These are phyloP conservation scores for Drosophila lutescens DNA, from an alignment of 2,888 invertebrate species.

Conservation along the genomic window DNA sequence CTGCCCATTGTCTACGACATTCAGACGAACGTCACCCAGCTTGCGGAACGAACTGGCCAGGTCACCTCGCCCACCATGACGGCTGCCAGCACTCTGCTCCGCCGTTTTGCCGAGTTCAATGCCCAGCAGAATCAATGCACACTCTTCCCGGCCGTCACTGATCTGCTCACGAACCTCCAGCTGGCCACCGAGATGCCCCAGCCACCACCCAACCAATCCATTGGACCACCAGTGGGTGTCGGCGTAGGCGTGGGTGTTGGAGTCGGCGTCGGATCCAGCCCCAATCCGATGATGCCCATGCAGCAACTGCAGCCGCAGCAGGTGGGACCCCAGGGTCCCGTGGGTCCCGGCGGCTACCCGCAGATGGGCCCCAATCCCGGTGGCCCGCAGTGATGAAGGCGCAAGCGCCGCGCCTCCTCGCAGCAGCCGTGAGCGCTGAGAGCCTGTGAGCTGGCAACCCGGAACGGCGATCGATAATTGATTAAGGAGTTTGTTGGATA, in stretches of 20 bases:
- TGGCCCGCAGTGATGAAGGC: slow-evolving; percentile 84
- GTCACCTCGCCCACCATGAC: slow-evolving; percentile 86
- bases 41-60: slow-evolving; percentile 93
- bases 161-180: slow-evolving; percentile 92
- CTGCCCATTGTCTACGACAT: slow-evolving; percentile 96
- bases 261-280: slow-evolving; percentile 84
- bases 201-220: slow-evolving; percentile 86
- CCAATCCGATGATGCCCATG: slow-evolving; percentile 87
- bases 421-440: slow-evolving; percentile 64
- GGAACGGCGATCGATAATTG: slow-evolving; percentile 38
- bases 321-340: slow-evolving; percentile 77
- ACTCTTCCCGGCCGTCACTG: slow-evolving; percentile 95
- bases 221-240: slow-evolving; percentile 84
- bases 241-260: slow-evolving; percentile 63
- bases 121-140: slow-evolving; percentile 93
- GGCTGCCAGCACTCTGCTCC: slow-evolving; percentile 88
- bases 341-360: slow-evolving; percentile 80
- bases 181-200: slow-evolving; percentile 91
- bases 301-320: slow-evolving; percentile 83
- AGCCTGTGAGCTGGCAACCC: slow-evolving; percentile 25
- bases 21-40: slow-evolving; percentile 92
- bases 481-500: slow-evolving; percentile 1
- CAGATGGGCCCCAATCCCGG: slow-evolving; percentile 80
- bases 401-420: slow-evolving; percentile 82
- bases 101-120: slow-evolving; percentile 91